Percentiles rank a stretch among this genome's conserved stretches.
Conservation (phyloP, 2,888 invertebrate species). For the Trisateles emortualis region DNA sequence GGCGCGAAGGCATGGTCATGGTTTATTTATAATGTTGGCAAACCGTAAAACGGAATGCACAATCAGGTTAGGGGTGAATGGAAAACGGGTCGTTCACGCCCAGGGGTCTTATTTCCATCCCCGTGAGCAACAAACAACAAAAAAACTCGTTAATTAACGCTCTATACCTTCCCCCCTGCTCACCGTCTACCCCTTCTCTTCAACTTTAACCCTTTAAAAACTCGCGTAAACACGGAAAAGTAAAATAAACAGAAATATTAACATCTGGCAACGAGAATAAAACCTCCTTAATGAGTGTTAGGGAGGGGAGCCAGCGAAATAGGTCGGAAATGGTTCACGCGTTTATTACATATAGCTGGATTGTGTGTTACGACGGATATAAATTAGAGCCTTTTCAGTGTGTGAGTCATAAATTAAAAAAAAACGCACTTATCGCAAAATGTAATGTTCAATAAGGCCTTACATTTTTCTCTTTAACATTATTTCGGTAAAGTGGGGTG, state of each 20-base stretch:
- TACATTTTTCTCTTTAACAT: slow-evolving; percentile 2
- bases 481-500: slow-evolving; percentile 2
- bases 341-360: slow-evolving; percentile 41
- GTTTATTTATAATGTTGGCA: slow-evolving; percentile 45
- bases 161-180: slow-evolving; percentile 24
- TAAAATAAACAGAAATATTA: slow-evolving; percentile 54
- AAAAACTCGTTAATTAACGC: slow-evolving; percentile 49
- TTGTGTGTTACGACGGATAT: slow-evolving; percentile 41
- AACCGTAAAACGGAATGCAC: slow-evolving; percentile 45
- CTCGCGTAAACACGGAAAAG: slow-evolving; percentile 47
- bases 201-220: slow-evolving; percentile 50
- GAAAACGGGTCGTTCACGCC: slow-evolving; percentile 35
- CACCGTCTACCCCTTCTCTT: slow-evolving; percentile 10
- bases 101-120: slow-evolving; percentile 39
- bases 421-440: slow-evolving; percentile 37
- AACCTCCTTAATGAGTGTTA: slow-evolving; percentile 46
- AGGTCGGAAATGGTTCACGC: slow-evolving; percentile 37
- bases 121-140: slow-evolving; percentile 40
- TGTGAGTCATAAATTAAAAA: slow-evolving; percentile 38
- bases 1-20: slow-evolving; percentile 23
- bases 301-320: slow-evolving; percentile 13
- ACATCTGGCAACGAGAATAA: slow-evolving; percentile 50
- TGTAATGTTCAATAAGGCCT: slow-evolving; percentile 26
- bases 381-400: slow-evolving; percentile 39
- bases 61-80: slow-evolving; percentile 47